These are phyloP conservation scores for Lepidochitona cinerea DNA, from an alignment of 2,888 invertebrate species.

Conservation along the genomic window DNA sequence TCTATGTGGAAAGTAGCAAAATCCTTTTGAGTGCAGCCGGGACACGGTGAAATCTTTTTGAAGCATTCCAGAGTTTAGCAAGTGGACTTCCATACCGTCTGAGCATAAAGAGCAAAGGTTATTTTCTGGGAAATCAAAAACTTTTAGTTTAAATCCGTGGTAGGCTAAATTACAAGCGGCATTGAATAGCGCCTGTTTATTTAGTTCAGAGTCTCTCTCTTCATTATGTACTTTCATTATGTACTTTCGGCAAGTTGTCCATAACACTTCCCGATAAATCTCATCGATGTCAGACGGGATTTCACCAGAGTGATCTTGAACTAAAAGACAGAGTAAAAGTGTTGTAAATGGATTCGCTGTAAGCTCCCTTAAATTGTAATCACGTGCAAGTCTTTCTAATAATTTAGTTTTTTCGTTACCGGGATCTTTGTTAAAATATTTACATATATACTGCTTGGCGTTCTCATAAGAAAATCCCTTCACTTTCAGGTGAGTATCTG, in stretches of 20 bases:
- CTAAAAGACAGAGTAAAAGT: background rate
- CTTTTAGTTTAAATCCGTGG: background rate
- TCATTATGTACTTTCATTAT: background rate
- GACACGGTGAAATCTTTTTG: background rate
- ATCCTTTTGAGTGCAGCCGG: background rate
- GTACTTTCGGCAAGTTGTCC: background rate
- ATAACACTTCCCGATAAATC: background rate
- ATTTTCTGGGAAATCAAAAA: background rate
- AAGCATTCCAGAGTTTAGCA: background rate
- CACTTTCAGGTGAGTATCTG: background rate
- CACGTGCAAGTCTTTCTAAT: background rate
- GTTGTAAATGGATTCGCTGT: background rate
- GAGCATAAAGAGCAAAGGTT: background rate
- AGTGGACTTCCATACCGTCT: background rate
- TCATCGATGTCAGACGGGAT: background rate
- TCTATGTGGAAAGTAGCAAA: background rate
- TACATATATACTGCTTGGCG: background rate
- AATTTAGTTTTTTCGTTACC: background rate
- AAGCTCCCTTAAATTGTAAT: background rate
- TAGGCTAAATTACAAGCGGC: background rate
- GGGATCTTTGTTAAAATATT: background rate
- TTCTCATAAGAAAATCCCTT: background rate
- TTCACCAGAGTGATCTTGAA: background rate
- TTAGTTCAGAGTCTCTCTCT: background rate
- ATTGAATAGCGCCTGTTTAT: background rate